Percentiles rank a stretch among this genome's conserved stretches.
Evolutionary conservation across 2,113 vertebrate species (phyloP).

Genomic region (Indicator indicator): DNA sequence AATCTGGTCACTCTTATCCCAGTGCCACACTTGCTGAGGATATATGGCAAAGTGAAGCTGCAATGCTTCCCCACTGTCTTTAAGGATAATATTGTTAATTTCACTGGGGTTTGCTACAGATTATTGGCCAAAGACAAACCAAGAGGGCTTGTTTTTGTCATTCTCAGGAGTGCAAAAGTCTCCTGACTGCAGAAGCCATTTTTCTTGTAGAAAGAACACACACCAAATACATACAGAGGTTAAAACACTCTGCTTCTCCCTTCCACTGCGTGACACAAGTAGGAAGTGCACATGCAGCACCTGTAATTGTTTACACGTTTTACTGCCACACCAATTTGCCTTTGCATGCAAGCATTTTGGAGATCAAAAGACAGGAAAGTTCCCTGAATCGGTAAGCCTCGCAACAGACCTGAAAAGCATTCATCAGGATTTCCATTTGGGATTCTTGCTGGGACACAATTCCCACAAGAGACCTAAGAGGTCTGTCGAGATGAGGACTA

Average conservation of each 20-base stretch:
- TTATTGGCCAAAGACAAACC: not conserved
- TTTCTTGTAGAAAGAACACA: not conserved
- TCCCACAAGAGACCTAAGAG: not conserved
- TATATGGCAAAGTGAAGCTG: not conserved
- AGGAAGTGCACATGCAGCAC: not conserved
- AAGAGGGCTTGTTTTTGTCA: not conserved
- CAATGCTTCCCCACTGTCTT: not conserved
- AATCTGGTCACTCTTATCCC: not conserved
- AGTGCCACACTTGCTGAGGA: not conserved
- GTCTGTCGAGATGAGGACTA: not conserved
- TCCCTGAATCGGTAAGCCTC: not conserved
- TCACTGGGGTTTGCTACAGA: not conserved
- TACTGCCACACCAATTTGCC: not conserved
- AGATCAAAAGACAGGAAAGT: not conserved
- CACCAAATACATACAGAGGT: not conserved
- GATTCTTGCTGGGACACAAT: not conserved
- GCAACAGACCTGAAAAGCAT: not conserved
- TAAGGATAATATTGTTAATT: not conserved
- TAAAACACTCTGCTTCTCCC: not conserved
- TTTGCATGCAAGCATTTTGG: not conserved
- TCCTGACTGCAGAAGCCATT: not conserved
- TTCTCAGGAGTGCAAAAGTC: not conserved
- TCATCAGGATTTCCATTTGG: not conserved
- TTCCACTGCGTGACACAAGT: not conserved
- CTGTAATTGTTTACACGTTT: not conserved